Percentiles rank a stretch among this genome's conserved stretches.
Evolutionary conservation across 2,797 vertebrate genomes (phyloP).

Genomic region (Neoniphon sammara): DNA sequence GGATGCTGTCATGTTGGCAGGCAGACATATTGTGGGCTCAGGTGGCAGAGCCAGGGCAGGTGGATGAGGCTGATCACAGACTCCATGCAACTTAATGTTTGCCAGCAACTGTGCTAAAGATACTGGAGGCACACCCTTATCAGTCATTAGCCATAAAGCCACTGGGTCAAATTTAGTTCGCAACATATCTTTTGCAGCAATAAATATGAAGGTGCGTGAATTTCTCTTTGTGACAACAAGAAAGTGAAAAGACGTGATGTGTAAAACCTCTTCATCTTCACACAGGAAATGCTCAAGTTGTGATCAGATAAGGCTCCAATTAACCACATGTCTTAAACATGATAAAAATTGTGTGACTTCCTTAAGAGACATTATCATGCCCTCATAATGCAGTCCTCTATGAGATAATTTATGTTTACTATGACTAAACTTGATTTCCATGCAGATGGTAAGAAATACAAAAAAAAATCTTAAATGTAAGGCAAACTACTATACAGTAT

Average conservation of each 20-base stretch:
- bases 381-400: not conserved
- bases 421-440: too few relatives aligned
- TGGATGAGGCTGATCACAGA: not conserved
- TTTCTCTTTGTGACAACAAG: not conserved
- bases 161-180: not conserved
- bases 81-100: too few relatives aligned
- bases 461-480: too few relatives aligned
- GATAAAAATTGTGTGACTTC: not conserved
- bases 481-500: too few relatives aligned
- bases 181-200: not conserved
- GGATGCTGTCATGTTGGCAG: not conserved
- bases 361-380: too few relatives aligned
- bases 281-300: too few relatives aligned
- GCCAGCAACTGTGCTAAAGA: not conserved
- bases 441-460: too few relatives aligned
- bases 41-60: not conserved
- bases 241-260: too few relatives aligned
- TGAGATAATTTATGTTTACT: not conserved
- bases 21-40: not conserved
- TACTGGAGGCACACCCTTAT: not conserved
- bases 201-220: not conserved
- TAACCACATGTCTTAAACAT: not conserved
- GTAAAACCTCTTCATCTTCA: not conserved
- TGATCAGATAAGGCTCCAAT: not conserved
- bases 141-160: not conserved